Base-by-base conservation (phyloP, 2,888 invertebrate genomes). In the Clusia tigrina region DNA sequence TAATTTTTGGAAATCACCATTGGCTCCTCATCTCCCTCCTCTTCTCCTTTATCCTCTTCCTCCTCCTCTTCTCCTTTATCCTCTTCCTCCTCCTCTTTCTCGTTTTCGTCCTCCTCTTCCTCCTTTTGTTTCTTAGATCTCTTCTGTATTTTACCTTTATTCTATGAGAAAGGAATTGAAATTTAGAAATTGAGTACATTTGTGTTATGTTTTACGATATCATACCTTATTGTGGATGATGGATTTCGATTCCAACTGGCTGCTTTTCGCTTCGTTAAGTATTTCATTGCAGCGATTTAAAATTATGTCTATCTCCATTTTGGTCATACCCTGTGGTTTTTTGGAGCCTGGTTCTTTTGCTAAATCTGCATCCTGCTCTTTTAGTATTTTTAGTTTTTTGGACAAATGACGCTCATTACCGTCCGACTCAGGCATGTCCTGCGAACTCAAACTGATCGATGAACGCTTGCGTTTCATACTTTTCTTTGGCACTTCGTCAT, bases 361-460 rank as follows among this genome's bases (percentile, higher is more conserved):
- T n/a, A n/a, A 24, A 5, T 46, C n/a, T n/a, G n/a, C 46, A 20
- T 22, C n/a, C 6, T 15, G 18, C 26, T 55, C 42, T 17, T 42
- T 42, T 10, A 15, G 2, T 6, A 42, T 55, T 51, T 63, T 65
- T 0, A 37, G 26, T 42, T 59, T 65, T 42, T 72, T 67, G 5
- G 12, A 26, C n/a, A 62, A 54, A 0, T 67, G 60, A 18, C 71
- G 68, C 1, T 22, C 52, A 3, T 62, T 53, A 0, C 24, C 25
- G 25, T 46, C 55, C 2, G 46, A 10, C 15, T 64, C 55, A n/a
- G n/a, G n/a, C 54, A 65, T 62, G 0, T 72, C 72, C 17, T 62
- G n/a, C 1, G 69, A 15, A 6, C 74, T 71, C 15, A 79, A 77
- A 59, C 81, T 81, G 26, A 79, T 79, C 0, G 80, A 81, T 10